Evolutionary conservation across 2,797 vertebrate species (phyloP), one percentile per base, ranked within the genome.

Genomic region (Characodon lateralis): DNA sequence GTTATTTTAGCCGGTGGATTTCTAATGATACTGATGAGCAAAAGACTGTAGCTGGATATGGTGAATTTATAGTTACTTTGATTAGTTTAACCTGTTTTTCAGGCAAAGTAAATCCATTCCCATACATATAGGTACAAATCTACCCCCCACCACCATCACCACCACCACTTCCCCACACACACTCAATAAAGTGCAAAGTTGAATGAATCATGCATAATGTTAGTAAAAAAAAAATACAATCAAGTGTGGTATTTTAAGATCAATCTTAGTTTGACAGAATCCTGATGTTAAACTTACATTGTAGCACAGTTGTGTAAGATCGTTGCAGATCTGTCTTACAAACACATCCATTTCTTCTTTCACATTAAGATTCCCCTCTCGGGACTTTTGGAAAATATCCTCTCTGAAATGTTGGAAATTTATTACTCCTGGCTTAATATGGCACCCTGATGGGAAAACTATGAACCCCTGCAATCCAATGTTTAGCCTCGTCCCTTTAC

Each of bases 31-130:
- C 73, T 56, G 43, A 68, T 2, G 0, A 76, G 13, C 41, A 43
- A 73, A 56, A 72, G 50, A 43, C n/a, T 1, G 6, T 53, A 2
- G 0, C 50, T 46, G 26, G 6, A 56, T 77, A 39, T 35, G 35
- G 35, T 35, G 35, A 35, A 31, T 31, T 31, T 31, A 80, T 56
- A 83, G 80, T 85, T 71, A 78, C 59, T 48, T 77, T 86, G 69
- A 85, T 78, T 83, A 80, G 70, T 55, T 72, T 72, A 31, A 81
- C 75, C 43, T 76, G 78, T 50, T 80, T 69, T 65, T 83, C 55
- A 61, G 51, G 78, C 46, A 48, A 20, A 22, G 55, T 50, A 46
- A 56, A 71, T 71, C 24, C 46, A 12, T 75, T 61, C 63, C 39
- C 43, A 71, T 56, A 56, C 31, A 28, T 43, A 9, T 43, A 43